Percentiles rank a stretch among this genome's conserved stretches.
Evolutionary conservation across 2,888 invertebrate species (phyloP).

Genomic region (Sphinx pinastri): DNA sequence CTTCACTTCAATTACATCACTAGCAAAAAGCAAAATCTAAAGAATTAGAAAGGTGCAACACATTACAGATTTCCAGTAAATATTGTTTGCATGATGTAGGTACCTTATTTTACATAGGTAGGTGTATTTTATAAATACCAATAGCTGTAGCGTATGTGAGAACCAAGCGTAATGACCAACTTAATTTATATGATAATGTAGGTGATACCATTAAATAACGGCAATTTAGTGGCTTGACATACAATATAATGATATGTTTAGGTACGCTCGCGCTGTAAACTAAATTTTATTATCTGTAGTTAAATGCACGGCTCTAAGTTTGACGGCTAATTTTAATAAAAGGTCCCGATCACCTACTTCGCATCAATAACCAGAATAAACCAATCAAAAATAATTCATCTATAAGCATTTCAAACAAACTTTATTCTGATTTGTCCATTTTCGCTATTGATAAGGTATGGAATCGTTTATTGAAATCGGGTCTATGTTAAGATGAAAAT

Average conservation of each 20-base stretch:
- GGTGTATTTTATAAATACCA: not conserved
- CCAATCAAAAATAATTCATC: not conserved
- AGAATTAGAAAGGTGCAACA: no score
- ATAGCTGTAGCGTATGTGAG: not conserved
- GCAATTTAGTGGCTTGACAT: slow-evolving; percentile 4
- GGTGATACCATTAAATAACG: not conserved
- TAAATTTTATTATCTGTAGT: not conserved
- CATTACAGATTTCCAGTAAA: no score
- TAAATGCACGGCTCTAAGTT: not conserved
- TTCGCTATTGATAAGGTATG: no score
- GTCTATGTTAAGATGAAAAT: no score
- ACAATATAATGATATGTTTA: not conserved
- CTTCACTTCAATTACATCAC: no score
- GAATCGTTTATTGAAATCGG: no score
- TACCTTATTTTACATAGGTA: no score
- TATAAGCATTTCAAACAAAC: not conserved
- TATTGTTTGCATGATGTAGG: no score
- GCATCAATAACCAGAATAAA: not conserved
- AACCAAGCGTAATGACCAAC: not conserved
- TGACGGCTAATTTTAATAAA: not conserved
- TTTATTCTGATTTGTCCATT: not conserved
- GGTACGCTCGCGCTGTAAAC: not conserved
- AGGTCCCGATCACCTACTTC: no score
- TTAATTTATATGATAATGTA: slow-evolving; percentile 16
- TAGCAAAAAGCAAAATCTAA: no score